These are phyloP conservation scores for Nebria ingens DNA, from an alignment of 1,140 invertebrate species.

Conservation along the genomic window DNA sequence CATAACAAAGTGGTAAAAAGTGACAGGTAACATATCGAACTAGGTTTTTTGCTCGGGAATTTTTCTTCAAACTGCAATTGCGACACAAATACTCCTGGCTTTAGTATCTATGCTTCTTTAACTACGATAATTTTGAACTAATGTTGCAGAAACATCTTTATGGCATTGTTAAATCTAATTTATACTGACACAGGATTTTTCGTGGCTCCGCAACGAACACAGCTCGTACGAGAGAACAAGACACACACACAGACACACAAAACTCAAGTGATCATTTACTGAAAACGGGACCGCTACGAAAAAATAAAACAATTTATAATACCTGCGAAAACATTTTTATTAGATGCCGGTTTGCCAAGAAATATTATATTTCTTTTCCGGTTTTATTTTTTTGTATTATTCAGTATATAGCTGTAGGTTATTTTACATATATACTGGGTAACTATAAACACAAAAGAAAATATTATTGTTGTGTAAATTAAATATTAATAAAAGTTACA, in stretches of 20 bases:
- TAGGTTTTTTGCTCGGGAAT: too few relatives aligned
- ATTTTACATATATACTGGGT: too few relatives aligned
- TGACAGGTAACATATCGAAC: too few relatives aligned
- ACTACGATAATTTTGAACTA: constrained; percentile 8
- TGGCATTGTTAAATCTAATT: constrained; percentile 8
- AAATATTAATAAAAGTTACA: too few relatives aligned
- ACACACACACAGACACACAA: too few relatives aligned
- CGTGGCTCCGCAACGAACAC: not conserved
- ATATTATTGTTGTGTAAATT: too few relatives aligned
- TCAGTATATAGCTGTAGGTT: too few relatives aligned
- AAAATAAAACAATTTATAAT: constrained; percentile 9
- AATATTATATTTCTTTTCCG: too few relatives aligned
- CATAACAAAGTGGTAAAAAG: too few relatives aligned
- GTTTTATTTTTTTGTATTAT: too few relatives aligned
- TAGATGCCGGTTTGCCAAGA: not conserved
- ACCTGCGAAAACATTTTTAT: constrained; percentile 8
- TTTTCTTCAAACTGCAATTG: not conserved
- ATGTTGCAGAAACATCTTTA: constrained; percentile 8
- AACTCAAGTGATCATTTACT: not conserved
- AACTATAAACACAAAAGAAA: too few relatives aligned
- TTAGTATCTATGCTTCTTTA: not conserved
- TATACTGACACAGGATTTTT: not conserved
- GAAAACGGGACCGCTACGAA: not conserved
- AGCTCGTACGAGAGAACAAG: too few relatives aligned
- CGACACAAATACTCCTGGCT: not conserved